Evolutionary conservation across 2,113 vertebrate genomes (phyloP), one percentile per base, ranked within the genome.

Genomic region (Emydura subglobosa): DNA sequence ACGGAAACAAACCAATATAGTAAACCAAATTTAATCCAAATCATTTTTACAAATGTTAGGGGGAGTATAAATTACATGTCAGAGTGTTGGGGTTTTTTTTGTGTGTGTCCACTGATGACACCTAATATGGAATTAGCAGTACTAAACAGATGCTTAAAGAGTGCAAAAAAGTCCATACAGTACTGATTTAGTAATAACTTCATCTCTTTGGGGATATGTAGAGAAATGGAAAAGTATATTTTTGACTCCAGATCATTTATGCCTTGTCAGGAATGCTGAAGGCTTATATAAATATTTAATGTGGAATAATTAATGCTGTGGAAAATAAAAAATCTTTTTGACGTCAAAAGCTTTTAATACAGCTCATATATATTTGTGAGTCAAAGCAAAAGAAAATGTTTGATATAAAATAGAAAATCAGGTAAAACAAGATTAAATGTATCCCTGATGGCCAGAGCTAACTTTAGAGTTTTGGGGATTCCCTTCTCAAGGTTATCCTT

Each of bases 141-240:
- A 78, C 47, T 92, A 22, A 79, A 78, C 61, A 42, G 9, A 49
- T 25, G 61, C 65, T 54, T 51, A 76, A 50, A 39, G 44, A 50
- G 49, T 50, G 34, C 65, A 68, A 68, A 42, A 72, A 54, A 21
- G 8, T 44, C 17, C 68, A 34, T 72, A 5, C 5, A 76, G 25
- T 65, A 21, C 8, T 53, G 22, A 21, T 79, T 83, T 49, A 9
- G 39, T 82, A 72, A 79, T 80, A 27, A 21, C 22, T 68, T 2
- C 0, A 0, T 50, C 5, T n/a, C 55, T 22, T 85, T 31, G 72
- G n/a, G 24, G 4, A 57, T 84, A 10, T 34, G 1, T 4, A 88
- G 3, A 95, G 3, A 80, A 93, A 49, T 0, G 27, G 25, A 76
- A 54, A 86, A 76, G 39, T 76, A 86, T 8, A 0, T 85, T 72